Evolutionary conservation across 2,797 vertebrate species (phyloP).

Genomic region (Arnoldichthys spilopterus): DNA sequence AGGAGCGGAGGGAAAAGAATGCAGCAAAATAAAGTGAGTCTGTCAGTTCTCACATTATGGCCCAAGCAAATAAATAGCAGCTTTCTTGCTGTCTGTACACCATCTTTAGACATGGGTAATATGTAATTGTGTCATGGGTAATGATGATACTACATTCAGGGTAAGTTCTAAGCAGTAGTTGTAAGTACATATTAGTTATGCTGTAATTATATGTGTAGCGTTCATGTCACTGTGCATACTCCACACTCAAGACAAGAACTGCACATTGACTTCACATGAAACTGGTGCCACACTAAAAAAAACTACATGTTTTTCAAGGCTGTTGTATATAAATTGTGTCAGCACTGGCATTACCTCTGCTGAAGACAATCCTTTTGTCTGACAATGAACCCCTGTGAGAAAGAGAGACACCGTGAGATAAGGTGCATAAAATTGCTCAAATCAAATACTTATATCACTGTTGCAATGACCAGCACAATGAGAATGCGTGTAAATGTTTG

Average conservation of each 20-base stretch:
- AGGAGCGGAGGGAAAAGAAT: constrained; percentile 13
- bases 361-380: constrained; percentile 85
- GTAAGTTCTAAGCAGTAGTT: constrained; percentile 32
- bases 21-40: constrained; percentile 4
- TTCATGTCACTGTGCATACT: not conserved
- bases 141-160: constrained; percentile 33
- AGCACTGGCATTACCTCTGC: constrained; percentile 74
- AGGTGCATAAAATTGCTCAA: not conserved
- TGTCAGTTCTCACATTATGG: constrained; percentile 25
- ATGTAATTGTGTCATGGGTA: constrained; percentile 38
- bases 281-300: constrained; percentile 12
- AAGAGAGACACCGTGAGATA: constrained; percentile 22
- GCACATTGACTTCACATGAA: not conserved
- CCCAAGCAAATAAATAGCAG: constrained; percentile 19
- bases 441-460: not conserved
- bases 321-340: not conserved
- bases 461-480: not conserved
- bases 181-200: constrained; percentile 30
- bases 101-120: constrained; percentile 26
- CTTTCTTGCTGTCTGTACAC: constrained; percentile 24
- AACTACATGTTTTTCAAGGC: not conserved
- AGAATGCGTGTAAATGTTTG: not conserved
- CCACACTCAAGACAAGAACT: constrained; percentile 5
- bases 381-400: constrained; percentile 84
- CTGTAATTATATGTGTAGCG: constrained; percentile 29